Evolutionary conservation across 2,113 vertebrate species (phyloP).

Genomic region (Craseonycteris thonglongyai): DNA sequence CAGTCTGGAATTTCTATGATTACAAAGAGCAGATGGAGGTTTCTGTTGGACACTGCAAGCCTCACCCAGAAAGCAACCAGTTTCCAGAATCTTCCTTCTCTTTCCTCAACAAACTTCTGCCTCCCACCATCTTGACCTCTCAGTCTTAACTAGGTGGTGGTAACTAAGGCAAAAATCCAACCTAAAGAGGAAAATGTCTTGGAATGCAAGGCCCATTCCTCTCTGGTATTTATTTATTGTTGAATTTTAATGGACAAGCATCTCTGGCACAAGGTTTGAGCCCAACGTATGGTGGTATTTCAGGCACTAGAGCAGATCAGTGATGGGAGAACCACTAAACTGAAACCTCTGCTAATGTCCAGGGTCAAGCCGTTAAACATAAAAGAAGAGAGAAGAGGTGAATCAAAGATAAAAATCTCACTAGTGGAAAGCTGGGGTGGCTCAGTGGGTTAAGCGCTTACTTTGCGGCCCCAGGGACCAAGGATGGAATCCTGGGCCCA

Average conservation of each 20-base stretch:
- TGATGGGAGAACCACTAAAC: not conserved
- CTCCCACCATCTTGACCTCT: not conserved
- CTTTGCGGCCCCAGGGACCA: too few species aligned
- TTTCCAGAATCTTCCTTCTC: not conserved
- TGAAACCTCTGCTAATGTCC: not conserved
- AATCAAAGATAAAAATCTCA: conserved; percentile 2
- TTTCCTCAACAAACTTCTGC: not conserved
- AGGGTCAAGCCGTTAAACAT: not conserved
- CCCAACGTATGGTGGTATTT: not conserved
- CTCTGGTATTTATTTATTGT: not conserved
- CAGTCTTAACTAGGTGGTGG: not conserved
- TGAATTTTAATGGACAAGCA: not conserved
- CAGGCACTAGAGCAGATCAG: not conserved
- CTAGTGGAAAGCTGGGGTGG: too few species aligned
- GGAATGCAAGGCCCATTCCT: not conserved
- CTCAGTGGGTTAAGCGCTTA: too few species aligned
- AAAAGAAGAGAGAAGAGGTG: conserved; percentile 1
- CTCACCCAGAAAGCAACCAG: not conserved
- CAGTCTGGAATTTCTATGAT: not conserved
- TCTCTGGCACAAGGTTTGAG: not conserved
- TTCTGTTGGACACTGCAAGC: not conserved
- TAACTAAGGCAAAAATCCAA: not conserved
- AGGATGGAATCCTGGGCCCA: too few species aligned
- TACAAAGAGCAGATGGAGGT: not conserved
- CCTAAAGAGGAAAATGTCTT: not conserved